Evolutionary conservation across 2,888 invertebrate species (phyloP).

Genomic region (Caenorhabditis sp.): DNA sequence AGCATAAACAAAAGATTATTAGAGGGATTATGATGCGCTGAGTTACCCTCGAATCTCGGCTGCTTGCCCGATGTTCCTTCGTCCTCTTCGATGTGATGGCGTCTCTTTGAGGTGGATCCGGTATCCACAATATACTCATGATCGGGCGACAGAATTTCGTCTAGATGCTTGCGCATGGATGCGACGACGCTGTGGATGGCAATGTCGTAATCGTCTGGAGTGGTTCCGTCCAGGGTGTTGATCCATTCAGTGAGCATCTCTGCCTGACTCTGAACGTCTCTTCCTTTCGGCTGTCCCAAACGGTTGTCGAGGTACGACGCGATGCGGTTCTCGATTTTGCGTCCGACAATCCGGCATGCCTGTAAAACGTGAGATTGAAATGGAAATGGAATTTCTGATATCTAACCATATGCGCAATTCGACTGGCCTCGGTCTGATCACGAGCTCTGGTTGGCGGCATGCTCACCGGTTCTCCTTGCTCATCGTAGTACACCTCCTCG

Average conservation of each 20-base stretch:
- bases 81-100: not conserved
- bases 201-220: conserved; percentile 38
- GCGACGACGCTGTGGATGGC: conserved; percentile 28
- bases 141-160: conserved; percentile 11
- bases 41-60: conserved; percentile 7
- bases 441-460: not conserved
- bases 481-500: conserved; percentile 45
- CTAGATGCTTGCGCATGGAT: conserved; percentile 48
- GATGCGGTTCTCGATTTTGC: conserved; percentile 45
- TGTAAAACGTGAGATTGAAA: conserved; percentile 2
- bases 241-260: conserved; percentile 48
- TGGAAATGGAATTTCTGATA: not conserved
- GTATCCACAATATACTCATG: conserved; percentile 10
- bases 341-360: conserved; percentile 24
- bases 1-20: not conserved
- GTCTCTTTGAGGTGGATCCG: not conserved
- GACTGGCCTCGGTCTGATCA: conserved; percentile 3
- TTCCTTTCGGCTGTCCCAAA: conserved; percentile 15
- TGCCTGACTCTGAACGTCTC: conserved; percentile 18
- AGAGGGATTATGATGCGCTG: not conserved
- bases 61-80: not conserved
- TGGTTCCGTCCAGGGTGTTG: conserved; percentile 10
- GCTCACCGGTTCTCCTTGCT: conserved; percentile 14
- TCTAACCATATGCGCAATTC: conserved; percentile 27
- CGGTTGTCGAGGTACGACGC: conserved; percentile 12